Evolutionary conservation across 2,888 invertebrate species (phyloP), one percentile per base, ranked within the genome.

Genomic region (Carcina quercana): DNA sequence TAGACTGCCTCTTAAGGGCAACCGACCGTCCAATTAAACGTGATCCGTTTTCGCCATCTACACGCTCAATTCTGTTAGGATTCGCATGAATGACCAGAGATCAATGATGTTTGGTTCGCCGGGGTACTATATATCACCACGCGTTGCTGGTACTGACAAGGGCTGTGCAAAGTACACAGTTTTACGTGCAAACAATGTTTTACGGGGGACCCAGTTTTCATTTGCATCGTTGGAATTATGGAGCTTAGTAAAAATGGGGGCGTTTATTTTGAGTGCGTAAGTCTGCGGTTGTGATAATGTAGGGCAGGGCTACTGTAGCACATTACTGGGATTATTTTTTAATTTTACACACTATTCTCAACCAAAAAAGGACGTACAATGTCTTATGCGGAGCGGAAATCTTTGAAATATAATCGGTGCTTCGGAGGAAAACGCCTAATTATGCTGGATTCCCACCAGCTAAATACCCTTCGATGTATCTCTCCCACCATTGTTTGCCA

Each of bases 131-230:
- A 68, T 66, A 61, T 70, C 63, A 69, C 44, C 28, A 40, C 47
- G 58, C 45, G 58, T 52, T 60, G 57, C 58, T 72, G 69, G 45
- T 53, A 50, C 43, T 72, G 72, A 71, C 73, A 63, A 26, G 60
- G 63, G 64, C 43, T 48, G 8, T 3, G 54, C 42, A 55, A 45
- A 48, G 42, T 40, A 45, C 44, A 49, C 48, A 48, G 42, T 47
- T 47, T 40, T 40, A 45, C 38, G 42, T 35, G 37, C 43, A 46
- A 46, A 54, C 47, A 47, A 39, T 44, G 45, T 50, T 47, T 50
- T 38, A 33, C 36, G 25, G 27, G 30, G 25, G 20, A 28, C 37
- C 30, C 17, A 7, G 7, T 15, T 26, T 41, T 41, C 44, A 43
- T 53, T 47, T 47, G 41, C 49, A 43, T 41, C 43, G 43, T 45